Evolutionary conservation across 1,140 invertebrate species (phyloP).

Genomic region (Drosophila littoralis): DNA sequence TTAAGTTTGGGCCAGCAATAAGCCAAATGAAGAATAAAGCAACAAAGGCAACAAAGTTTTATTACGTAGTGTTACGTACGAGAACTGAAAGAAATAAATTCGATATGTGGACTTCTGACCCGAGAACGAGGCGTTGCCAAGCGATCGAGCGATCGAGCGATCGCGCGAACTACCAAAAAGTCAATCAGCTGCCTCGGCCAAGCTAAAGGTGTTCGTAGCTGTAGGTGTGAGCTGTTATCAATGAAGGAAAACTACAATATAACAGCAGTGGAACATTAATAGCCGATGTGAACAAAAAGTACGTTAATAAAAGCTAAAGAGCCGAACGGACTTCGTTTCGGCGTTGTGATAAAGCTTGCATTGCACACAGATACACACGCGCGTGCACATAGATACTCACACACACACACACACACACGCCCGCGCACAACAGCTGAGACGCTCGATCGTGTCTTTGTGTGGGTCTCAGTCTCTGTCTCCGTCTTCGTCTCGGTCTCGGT

Average conservation of each 20-base stretch:
- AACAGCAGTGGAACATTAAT: constrained; percentile 66
- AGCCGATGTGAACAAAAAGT: constrained; percentile 60
- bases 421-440: constrained; percentile 53
- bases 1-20: constrained; percentile 33
- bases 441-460: constrained; percentile 68
- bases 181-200: constrained; percentile 47
- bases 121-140: constrained; percentile 49
- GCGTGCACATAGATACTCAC: constrained; percentile 29
- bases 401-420: constrained; percentile 10
- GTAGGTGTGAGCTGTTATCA: constrained; percentile 55
- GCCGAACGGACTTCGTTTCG: constrained; percentile 53
- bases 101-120: constrained; percentile 74
- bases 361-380: constrained; percentile 46
- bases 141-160: constrained; percentile 28
- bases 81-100: constrained; percentile 48
- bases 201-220: constrained; percentile 5
- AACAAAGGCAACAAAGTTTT: constrained; percentile 44
- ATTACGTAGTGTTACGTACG: constrained; percentile 63
- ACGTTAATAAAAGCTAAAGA: constrained; percentile 42
- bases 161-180: constrained; percentile 47
- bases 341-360: constrained; percentile 65
- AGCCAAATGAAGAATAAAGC: constrained; percentile 28
- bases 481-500: not conserved
- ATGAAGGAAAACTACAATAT: constrained; percentile 75
- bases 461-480: constrained; percentile 8